phyloP scores from a whole-genome alignment of 2,797 vertebrate genomes.

The Manis pentadactyla region DNA sequence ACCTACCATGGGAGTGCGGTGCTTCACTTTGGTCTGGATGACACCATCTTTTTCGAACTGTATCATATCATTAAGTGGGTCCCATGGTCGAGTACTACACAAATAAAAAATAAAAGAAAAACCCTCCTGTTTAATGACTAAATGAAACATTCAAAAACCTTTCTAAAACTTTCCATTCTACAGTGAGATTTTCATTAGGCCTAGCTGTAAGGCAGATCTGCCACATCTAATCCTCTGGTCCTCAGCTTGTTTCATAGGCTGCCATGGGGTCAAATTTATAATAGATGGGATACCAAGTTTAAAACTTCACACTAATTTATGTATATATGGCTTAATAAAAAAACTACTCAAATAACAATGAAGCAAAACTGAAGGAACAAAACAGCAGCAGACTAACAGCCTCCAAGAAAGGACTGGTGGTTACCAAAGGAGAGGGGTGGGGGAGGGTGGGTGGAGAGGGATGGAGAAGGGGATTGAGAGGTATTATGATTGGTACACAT shows the following conservation, averaged over 20 bases:
- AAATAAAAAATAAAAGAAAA: slow-evolving; percentile 42
- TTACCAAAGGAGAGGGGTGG: too few species aligned
- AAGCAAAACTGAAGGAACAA: too few species aligned
- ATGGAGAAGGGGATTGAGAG: too few species aligned
- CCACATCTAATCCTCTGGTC: neutral
- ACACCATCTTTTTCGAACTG: slow-evolving; percentile 98
- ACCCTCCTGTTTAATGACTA: neutral
- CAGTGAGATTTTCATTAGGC: slow-evolving; percentile 47
- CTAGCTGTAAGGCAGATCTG: neutral
- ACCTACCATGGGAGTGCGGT: slow-evolving; percentile 99
- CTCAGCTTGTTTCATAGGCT: slow-evolving; percentile 49
- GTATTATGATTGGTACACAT: too few species aligned
- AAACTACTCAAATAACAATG: neutral
- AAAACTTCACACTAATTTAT: slow-evolving; percentile 33
- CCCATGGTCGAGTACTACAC: slow-evolving; percentile 97
- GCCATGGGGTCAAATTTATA: slow-evolving; percentile 1
- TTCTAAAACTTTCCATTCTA: neutral
- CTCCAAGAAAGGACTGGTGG: too few species aligned
- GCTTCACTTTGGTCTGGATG: slow-evolving; percentile 98
- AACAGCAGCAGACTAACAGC: too few species aligned
- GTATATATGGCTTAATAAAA: neutral
- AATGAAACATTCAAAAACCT: neutral
- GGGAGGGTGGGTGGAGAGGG: too few species aligned
- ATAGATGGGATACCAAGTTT: slow-evolving; percentile 28
- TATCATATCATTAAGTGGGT: slow-evolving; percentile 98